Base-by-base conservation (phyloP, 2,113 vertebrate genomes). In the Hiodon tergisus region DNA sequence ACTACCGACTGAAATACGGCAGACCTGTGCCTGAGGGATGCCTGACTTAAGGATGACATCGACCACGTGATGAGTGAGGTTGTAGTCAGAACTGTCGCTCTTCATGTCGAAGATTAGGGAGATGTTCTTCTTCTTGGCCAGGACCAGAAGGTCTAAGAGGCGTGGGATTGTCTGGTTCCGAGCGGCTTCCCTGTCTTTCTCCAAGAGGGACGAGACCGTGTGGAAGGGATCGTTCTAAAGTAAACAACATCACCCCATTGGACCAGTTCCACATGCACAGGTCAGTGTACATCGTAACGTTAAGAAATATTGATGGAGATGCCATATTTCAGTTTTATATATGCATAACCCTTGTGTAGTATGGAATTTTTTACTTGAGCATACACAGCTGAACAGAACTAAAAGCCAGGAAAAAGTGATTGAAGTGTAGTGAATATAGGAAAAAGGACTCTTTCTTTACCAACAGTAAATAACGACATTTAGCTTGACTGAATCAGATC, bases 51-150 rank as follows among this genome's bases (percentile, higher is more conserved):
- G 70, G 77, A 93, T 95, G 52, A 79, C 86, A 0, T 59, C 3
- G 52, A 93, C 80, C 2, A 84, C 93, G 76, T 83, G 72, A 5
- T 86, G 81, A 63, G 92, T 89, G 1, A 94, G 91, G 13, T 76
- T 85, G 48, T 83, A 71, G 62, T 85, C 62, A 53, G 89, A 83
- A 16, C 84, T 83, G 6, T 89, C 85, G 68, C 86, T 87, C 61
- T 91, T 90, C 0, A 98, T 79, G 81, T 99, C 97, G 50, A 99
- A 99, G 51, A 98, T 89, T 76, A 99, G 73, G 3, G 92, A 90
- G 67, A 93, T 85, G 67, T 93, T 94, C 80, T 84, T 84, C 31
- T 81, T 4, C 76, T 85, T 88, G 2, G 91, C 91, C 77, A 86
- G 86, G 0, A 79, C 0, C 6, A 98, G 82, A 0, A 89, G 81